Conservation (phyloP, 1,140 invertebrate species). For the Drosophila orena region DNA sequence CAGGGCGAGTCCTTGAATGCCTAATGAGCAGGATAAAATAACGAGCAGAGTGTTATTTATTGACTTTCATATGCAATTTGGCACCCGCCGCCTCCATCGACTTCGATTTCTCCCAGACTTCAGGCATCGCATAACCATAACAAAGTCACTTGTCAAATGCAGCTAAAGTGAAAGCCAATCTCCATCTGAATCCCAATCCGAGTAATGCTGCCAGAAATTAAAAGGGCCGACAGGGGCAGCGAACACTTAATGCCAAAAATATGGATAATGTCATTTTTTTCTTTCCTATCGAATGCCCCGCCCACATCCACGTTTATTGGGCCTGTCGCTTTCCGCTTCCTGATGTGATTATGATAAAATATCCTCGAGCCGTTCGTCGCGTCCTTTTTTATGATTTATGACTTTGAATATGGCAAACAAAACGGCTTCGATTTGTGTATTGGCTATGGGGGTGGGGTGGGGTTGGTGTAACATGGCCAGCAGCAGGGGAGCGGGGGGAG, state of each 20-base stretch:
- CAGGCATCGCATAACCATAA: conserved; percentile 47
- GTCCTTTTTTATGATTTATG: conserved; percentile 82
- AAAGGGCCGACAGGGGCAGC: conserved; percentile 36
- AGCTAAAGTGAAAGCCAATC: not conserved
- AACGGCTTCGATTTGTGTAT: conserved; percentile 41
- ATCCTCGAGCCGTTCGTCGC: conserved; percentile 72
- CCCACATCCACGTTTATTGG: not conserved
- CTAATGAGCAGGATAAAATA: conserved; percentile 62
- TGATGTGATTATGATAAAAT: conserved; percentile 85
- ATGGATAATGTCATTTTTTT: conserved; percentile 78
- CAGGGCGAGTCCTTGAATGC: conserved; percentile 58
- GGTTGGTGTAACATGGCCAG: conserved; percentile 63
- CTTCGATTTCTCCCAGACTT: conserved; percentile 31
- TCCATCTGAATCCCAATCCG: not conserved
- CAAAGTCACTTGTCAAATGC: conserved; percentile 18
- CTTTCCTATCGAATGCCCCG: conserved; percentile 46
- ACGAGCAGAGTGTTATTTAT: conserved; percentile 63
- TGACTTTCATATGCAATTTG: conserved; percentile 80
- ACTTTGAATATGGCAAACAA: conserved; percentile 82
- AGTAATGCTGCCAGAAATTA: conserved; percentile 45
- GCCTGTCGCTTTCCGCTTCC: conserved; percentile 60
- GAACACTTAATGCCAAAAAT: conserved; percentile 79
- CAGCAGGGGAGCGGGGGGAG: too few relatives aligned
- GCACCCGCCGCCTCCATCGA: too few relatives aligned
- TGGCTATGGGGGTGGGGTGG: not conserved